phyloP scores from a whole-genome alignment of 2,113 vertebrate species.

The Zingel zingel region DNA sequence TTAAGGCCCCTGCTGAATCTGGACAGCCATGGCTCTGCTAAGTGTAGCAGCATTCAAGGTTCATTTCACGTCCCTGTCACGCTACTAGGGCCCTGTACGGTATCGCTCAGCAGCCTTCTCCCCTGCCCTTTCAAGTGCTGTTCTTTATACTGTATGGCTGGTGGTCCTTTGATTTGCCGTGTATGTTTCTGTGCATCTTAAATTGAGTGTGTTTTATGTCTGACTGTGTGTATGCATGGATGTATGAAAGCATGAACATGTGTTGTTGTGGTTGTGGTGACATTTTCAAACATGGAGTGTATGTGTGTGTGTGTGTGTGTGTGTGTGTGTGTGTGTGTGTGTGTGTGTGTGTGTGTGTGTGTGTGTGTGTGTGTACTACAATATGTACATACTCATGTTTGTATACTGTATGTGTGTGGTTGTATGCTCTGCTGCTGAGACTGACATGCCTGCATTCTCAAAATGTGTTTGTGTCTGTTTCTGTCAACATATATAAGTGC shows the following conservation, averaged over 20 bases:
- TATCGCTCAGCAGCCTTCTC: constrained; percentile 34
- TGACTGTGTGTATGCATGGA: background rate
- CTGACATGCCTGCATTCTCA: constrained; percentile 8
- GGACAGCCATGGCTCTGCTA: constrained; percentile 58
- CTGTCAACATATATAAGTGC: constrained; percentile 63
- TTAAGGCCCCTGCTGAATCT: constrained; percentile 53
- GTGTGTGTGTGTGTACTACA: too few relatives aligned
- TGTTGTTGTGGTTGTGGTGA: background rate
- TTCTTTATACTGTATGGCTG: constrained; percentile 28
- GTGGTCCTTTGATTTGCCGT: constrained; percentile 15
- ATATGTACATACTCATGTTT: background rate
- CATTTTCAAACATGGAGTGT: constrained; percentile 17
- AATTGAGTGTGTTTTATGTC: constrained; percentile 31
- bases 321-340: background rate
- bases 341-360: constrained; percentile 1
- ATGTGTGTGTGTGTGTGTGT: constrained; percentile 5
- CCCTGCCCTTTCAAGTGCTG: constrained; percentile 51
- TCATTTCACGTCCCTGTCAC: constrained; percentile 73
- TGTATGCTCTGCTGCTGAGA: constrained; percentile 7
- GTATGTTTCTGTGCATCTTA: constrained; percentile 22
- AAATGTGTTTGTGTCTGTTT: constrained; percentile 50
- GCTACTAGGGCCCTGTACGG: constrained; percentile 37
- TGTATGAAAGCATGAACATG: constrained; percentile 1
- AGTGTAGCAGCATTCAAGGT: constrained; percentile 70
- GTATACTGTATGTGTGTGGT: background rate